A percentile compares a stretch with the other conserved stretches of the same genome.
Conservation (phyloP, 2,797 vertebrate genomes). For the Lithobates pipiens region DNA sequence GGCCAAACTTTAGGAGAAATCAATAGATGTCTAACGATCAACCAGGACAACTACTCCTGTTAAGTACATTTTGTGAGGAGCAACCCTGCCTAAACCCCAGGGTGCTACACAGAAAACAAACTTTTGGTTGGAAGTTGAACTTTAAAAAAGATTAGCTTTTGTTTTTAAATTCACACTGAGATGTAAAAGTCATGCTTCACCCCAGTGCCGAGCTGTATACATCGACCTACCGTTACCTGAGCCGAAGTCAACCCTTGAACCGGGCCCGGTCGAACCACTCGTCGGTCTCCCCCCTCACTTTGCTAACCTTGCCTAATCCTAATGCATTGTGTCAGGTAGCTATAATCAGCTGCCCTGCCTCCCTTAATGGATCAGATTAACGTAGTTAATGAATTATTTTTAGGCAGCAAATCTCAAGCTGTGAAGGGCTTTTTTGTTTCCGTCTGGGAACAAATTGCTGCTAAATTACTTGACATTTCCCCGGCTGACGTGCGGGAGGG, state of each 20-base stretch:
- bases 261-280: not conserved
- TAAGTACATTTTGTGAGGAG: too few relatives aligned
- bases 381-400: slow-evolving; percentile 68
- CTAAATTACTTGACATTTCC: slow-evolving; percentile 63
- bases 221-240: slow-evolving; percentile 6
- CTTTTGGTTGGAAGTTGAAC: too few relatives aligned
- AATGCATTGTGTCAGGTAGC: slow-evolving; percentile 49
- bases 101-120: too few relatives aligned
- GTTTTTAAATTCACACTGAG: too few relatives aligned
- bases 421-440: slow-evolving; percentile 60
- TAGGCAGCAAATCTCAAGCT: slow-evolving; percentile 68
- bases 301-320: slow-evolving; percentile 23
- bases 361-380: slow-evolving; percentile 63
- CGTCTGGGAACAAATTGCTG: slow-evolving; percentile 62
- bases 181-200: too few relatives aligned
- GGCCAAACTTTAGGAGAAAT: too few relatives aligned
- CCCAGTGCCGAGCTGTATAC: not conserved
- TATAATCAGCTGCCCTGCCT: slow-evolving; percentile 33
- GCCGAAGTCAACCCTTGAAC: slow-evolving; percentile 6
- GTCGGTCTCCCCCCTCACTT: too few relatives aligned
- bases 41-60: too few relatives aligned
- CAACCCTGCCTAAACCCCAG: too few relatives aligned
- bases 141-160: too few relatives aligned
- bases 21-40: too few relatives aligned
- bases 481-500: slow-evolving; percentile 6